Evolutionary conservation across 1,140 invertebrate genomes (phyloP).

Genomic region (Pectinophora gossypiella): DNA sequence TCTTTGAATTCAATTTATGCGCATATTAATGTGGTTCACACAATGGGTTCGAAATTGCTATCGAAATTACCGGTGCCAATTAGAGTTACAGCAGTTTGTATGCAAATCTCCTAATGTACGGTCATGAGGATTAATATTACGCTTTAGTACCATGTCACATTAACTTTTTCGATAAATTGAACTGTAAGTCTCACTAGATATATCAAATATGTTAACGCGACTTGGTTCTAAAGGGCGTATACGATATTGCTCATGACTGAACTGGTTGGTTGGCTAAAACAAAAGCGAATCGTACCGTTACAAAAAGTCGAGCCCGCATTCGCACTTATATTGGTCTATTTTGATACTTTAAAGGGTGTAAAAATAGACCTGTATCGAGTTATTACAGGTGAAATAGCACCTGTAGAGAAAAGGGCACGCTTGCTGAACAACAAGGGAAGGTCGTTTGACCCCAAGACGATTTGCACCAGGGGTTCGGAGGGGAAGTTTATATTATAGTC

Average conservation of each 20-base stretch:
- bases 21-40: too few relatives aligned
- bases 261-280: not conserved
- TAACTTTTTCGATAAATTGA: too few relatives aligned
- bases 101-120: not conserved
- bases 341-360: slow-evolving; percentile 13
- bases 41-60: too few relatives aligned
- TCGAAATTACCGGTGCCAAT: not conserved
- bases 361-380: slow-evolving; percentile 15
- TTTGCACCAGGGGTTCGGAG: not conserved
- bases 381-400: slow-evolving; percentile 57
- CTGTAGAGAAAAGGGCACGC: slow-evolving; percentile 43
- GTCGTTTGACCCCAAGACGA: not conserved
- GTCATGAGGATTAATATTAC: too few relatives aligned
- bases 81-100: not conserved
- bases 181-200: too few relatives aligned
- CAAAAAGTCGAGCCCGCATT: slow-evolving; percentile 29
- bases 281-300: slow-evolving; percentile 29
- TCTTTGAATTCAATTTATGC: too few relatives aligned
- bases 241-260: too few relatives aligned
- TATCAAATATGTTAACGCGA: too few relatives aligned
- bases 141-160: too few relatives aligned
- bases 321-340: slow-evolving; percentile 7
- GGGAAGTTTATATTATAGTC: not conserved
- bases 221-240: too few relatives aligned
- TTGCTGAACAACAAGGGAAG: too few relatives aligned